These are phyloP conservation scores for Apis mellifera DNA, from an alignment of 1,140 invertebrate species.

Conservation along the genomic window Amel_HAv3.1 CM009933.2:7547501-7548000, in stretches of 20 bases:
- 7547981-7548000: slow-evolving; percentile 16
- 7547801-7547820: slow-evolving; percentile 37
- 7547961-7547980: too few relatives aligned
- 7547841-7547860: slow-evolving; percentile 41
- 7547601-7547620: too few relatives aligned
- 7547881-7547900: slow-evolving; percentile 7
- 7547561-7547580: background rate
- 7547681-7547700: too few relatives aligned
- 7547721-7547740: too few relatives aligned
- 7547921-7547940: slow-evolving; percentile 35
- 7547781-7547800: background rate
- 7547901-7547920: slow-evolving; percentile 41
- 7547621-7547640: too few relatives aligned
- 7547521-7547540: too few relatives aligned
- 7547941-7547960: too few relatives aligned
- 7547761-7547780: background rate
- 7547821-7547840: slow-evolving; percentile 32
- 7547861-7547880: slow-evolving; percentile 31
- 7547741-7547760: background rate
- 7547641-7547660: too few relatives aligned
- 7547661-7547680: too few relatives aligned
- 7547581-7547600: background rate
- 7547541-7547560: background rate
- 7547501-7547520: too few relatives aligned
- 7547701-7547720: too few relatives aligned